Conservation (phyloP, 2,888 invertebrate genomes). For the Cheilosia vernalis region DNA sequence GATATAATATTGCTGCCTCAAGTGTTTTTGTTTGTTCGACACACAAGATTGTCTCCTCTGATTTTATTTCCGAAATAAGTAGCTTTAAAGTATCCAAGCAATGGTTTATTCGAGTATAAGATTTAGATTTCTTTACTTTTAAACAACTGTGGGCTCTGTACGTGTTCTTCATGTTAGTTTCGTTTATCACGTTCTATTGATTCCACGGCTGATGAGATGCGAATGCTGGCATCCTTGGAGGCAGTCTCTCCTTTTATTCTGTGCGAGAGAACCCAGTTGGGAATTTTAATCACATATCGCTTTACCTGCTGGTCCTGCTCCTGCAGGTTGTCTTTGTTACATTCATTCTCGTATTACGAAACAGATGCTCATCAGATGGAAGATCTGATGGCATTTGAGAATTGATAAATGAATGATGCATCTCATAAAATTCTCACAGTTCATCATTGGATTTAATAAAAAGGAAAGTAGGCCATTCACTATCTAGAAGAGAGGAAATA, state of each 20-base stretch:
- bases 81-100: slow-evolving; percentile 94
- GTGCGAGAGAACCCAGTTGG: not conserved
- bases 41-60: slow-evolving; percentile 93
- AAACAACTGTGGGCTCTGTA: slow-evolving; percentile 93
- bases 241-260: slow-evolving; percentile 4
- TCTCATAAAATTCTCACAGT: slow-evolving; percentile 1
- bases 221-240: not conserved
- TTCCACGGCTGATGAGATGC: not conserved
- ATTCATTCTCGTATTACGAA: not conserved
- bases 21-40: slow-evolving; percentile 94
- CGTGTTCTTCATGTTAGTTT: slow-evolving; percentile 83
- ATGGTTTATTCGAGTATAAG: slow-evolving; percentile 92
- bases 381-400: not conserved
- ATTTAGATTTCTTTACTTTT: slow-evolving; percentile 95
- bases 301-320: slow-evolving; percentile 25
- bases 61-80: slow-evolving; percentile 90
- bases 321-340: slow-evolving; percentile 5
- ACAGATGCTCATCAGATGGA: slow-evolving; percentile 8
- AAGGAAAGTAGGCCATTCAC: not conserved
- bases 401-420: not conserved
- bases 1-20: slow-evolving; percentile 90
- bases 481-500: no score
- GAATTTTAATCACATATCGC: not conserved
- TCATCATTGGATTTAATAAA: not conserved
- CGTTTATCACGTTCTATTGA: not conserved